Percentiles rank a stretch among this genome's conserved stretches.
These are phyloP conservation scores for Hyles euphorbiae DNA, from an alignment of 1,140 invertebrate genomes.

Conservation along the genomic window DNA sequence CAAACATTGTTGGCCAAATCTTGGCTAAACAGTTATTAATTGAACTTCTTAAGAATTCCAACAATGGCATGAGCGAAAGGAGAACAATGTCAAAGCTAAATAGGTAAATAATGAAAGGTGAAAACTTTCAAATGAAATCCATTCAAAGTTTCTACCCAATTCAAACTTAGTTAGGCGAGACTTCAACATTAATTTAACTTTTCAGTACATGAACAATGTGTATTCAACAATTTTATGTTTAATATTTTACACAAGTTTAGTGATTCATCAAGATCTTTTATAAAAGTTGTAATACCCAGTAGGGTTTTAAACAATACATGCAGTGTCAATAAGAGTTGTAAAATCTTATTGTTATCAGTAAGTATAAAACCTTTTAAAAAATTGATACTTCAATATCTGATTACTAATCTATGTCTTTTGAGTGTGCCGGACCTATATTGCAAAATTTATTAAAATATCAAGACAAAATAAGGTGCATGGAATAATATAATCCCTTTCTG, in stretches of 20 bases:
- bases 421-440: too few relatives aligned
- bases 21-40: constrained; percentile 30
- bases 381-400: too few relatives aligned
- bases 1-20: neutral
- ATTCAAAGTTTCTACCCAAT: constrained; percentile 61
- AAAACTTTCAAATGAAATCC: constrained; percentile 62
- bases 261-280: neutral
- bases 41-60: constrained; percentile 45
- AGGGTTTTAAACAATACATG: too few relatives aligned
- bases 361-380: too few relatives aligned
- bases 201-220: constrained; percentile 30
- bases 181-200: constrained; percentile 57
- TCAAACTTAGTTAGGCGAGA: constrained; percentile 49
- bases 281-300: neutral
- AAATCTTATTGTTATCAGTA: too few relatives aligned
- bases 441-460: too few relatives aligned
- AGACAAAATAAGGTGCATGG: too few relatives aligned
- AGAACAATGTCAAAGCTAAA: constrained; percentile 56
- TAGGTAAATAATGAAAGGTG: constrained; percentile 62
- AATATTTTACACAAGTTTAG: constrained; percentile 4
- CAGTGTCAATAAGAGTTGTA: too few relatives aligned
- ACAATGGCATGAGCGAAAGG: constrained; percentile 37
- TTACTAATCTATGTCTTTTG: too few relatives aligned
- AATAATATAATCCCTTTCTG: too few relatives aligned
- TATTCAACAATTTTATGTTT: constrained; percentile 6